Percentiles rank a stretch among this genome's conserved stretches.
Evolutionary conservation across 2,113 vertebrate species (phyloP).

Genomic region (Thymallus thymallus): DNA sequence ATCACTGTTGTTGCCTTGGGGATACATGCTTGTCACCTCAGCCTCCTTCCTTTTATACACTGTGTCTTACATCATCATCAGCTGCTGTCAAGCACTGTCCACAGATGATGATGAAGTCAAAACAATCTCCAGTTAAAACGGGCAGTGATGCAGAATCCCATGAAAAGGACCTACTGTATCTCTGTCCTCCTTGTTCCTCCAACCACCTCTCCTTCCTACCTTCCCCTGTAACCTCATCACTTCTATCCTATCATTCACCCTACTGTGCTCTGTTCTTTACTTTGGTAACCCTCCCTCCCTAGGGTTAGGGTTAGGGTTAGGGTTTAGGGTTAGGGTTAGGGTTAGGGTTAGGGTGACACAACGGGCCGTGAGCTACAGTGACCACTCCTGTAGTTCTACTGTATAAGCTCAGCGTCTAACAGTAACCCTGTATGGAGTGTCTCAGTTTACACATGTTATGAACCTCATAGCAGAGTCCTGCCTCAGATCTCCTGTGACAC

Average conservation of each 20-base stretch:
- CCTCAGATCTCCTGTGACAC: slow-evolving; percentile 21
- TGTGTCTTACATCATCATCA: slow-evolving; percentile 26
- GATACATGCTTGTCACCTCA: too few species aligned
- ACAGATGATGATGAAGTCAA: slow-evolving; percentile 11
- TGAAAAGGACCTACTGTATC: background rate
- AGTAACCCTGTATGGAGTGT: background rate
- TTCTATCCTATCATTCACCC: too few species aligned
- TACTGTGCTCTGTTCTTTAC: too few species aligned
- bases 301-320: too few species aligned
- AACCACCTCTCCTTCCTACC: too few species aligned
- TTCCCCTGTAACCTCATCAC: too few species aligned
- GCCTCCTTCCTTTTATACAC: background rate
- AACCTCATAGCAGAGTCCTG: background rate
- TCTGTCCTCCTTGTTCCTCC: too few species aligned
- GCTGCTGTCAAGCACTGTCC: slow-evolving; percentile 23
- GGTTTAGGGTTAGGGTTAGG: too few species aligned
- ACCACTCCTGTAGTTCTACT: background rate
- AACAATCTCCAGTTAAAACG: too few species aligned
- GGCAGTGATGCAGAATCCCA: background rate
- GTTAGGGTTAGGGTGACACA: too few species aligned
- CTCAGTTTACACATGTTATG: slow-evolving; percentile 15
- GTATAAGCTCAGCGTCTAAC: background rate
- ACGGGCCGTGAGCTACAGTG: background rate
- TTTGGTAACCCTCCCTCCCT: too few species aligned
- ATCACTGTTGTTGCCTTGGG: too few species aligned